Conservation (phyloP, 2,888 invertebrate species). For the Scaptomyza tumidula region DNA sequence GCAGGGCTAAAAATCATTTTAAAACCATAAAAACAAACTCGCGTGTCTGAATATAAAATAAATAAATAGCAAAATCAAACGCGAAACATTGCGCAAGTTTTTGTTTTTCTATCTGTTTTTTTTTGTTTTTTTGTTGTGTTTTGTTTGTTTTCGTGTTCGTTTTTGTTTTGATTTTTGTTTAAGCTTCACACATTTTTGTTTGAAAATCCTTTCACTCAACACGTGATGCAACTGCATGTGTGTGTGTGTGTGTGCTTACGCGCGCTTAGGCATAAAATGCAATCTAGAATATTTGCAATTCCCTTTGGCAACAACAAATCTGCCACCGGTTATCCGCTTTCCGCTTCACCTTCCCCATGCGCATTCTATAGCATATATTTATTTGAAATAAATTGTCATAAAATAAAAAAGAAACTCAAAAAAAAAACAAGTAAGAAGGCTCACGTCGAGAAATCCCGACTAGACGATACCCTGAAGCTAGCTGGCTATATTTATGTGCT, state of each 20-base stretch:
- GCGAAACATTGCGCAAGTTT: slow-evolving; percentile 26
- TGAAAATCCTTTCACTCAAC: slow-evolving; percentile 73
- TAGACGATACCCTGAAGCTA: no score
- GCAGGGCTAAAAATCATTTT: slow-evolving; percentile 78
- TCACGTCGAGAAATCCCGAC: no score
- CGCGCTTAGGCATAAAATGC: slow-evolving; percentile 68
- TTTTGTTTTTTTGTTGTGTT: slow-evolving; percentile 29
- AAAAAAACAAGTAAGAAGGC: no score
- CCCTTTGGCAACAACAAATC: slow-evolving; percentile 68
- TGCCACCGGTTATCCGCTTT: slow-evolving; percentile 41
- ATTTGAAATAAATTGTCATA: slow-evolving; percentile 7
- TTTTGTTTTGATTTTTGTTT: slow-evolving; percentile 61
- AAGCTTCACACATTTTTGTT: slow-evolving; percentile 75
- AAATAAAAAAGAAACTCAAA: neutral
- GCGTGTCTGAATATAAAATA: slow-evolving; percentile 70
- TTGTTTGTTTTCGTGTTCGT: slow-evolving; percentile 25
- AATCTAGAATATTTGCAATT: slow-evolving; percentile 79
- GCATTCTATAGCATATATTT: slow-evolving; percentile 6
- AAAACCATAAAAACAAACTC: slow-evolving; percentile 81
- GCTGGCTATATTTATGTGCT: no score
- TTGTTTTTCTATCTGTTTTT: slow-evolving; percentile 30
- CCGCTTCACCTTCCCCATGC: slow-evolving; percentile 24
- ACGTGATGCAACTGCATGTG: slow-evolving; percentile 32
- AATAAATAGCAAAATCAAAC: slow-evolving; percentile 70
- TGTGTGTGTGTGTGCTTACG: slow-evolving; percentile 21